Base-by-base conservation (phyloP, 1,140 invertebrate species). In the Odontomachus brunneus region DNA sequence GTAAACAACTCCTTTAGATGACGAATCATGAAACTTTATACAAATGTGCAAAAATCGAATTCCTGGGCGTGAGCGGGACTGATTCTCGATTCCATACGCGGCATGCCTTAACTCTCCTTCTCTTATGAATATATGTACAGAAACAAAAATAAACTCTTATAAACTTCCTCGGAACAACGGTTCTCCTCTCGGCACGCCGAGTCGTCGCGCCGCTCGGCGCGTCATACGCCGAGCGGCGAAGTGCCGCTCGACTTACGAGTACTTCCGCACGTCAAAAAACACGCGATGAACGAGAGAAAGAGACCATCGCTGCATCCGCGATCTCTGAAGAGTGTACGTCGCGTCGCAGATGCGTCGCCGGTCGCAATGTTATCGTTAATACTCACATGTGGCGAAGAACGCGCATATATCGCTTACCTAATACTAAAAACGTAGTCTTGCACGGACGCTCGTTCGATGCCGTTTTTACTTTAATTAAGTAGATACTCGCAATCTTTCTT, bases 81-180 rank as follows among this genome's bases (percentile, higher is more conserved):
- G 24, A 57, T 71, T 71, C 19, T 78, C 51, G 29, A 57, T 63
- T 55, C 33, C 29, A 24, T 53, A 22, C 67, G 12, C 73, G 12
- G 29, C 57, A 44, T 55, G 65, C 14, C 53, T n/a, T 15, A 17
- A 74, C 44, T 76, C 49, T 59, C 51, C 73, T 26, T 19, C 19
- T 29, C 57, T 57, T 57, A 57, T 75, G 24, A 83, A 89, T 85
- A 62, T 85, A 62, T 84, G 71, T 80, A 82, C 67, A 84, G 48
- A 90, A 86, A 90, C 76, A 84, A 90, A 85, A 84, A 88, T 90
- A 90, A 86, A 89, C 85, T 90, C 22, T 86, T 89, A 38, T 63
- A 60, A 87, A 87, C 62, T 87, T 60, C 53, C 57, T 75, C 55
- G 33, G 88, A 89, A 90, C 83, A 88, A 84, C 33, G 80, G 33